Base-by-base conservation (phyloP, 2,113 vertebrate species). In the Panthera tigris region DNA sequence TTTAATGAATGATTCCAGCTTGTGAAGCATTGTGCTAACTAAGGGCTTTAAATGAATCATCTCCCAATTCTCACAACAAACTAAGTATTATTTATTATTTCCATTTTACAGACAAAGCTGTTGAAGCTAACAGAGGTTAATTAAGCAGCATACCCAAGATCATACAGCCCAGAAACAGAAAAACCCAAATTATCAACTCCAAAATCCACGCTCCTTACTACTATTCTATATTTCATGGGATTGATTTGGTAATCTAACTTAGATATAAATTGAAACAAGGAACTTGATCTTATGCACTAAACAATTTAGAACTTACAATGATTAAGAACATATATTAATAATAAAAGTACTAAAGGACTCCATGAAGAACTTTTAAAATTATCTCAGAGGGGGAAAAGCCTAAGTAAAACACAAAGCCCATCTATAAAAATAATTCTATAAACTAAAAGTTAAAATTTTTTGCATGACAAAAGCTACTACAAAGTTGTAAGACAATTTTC, bases 41-140 rank as follows among this genome's bases (percentile, higher is more conserved):
- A 57, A 78, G 9, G 61, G 48, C 82, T 95, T 94, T 89, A 85
- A 81, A 90, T 82, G n/a, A 97, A 79, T 97, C 83, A 81, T 81
- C 76, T 89, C 18, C 61, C 41, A 39, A 52, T 82, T 96, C 61
- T 96, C 86, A 94, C 41, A 81, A 57, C 63, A 79, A 91, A 91
- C 52, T 90, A 91, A 91, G 27, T 89, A 85, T 13, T 78, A 74
- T 69, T 96, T 91, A 82, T 81, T 33, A 85, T 73, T 78, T 80
- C 41, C 89, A 92, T 80, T 89, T 96, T 92, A 95, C 79, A 92
- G 48, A 57, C 84, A 82, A 95, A 88, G 81, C 63, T 41, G 13
- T 36, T 57, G 82, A 93, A 23, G 14, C 36, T 86, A 80, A 87
- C 57, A 91, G 29, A 95, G 12, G n/a, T 93, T 92, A 84, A 93